Evolutionary conservation across 2,888 invertebrate species (phyloP).

Genomic region (Orthonevra nobilis): DNA sequence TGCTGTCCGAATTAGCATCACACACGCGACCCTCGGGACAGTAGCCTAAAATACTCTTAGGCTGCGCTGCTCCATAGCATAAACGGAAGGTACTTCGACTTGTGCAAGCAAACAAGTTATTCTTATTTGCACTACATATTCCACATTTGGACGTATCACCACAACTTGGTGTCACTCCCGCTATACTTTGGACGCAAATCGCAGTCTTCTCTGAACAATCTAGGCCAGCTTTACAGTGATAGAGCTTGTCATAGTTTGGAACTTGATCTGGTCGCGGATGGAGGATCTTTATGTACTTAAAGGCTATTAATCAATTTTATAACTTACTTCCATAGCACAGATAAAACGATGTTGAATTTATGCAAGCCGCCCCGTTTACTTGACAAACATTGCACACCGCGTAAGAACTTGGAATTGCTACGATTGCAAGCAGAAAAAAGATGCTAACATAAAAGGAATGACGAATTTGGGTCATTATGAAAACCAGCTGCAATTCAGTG

Average conservation of each 20-base stretch:
- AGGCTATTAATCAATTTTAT: background rate
- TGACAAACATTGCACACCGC: constrained; percentile 76
- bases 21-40: constrained; percentile 75
- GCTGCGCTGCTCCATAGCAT: constrained; percentile 76
- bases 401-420: background rate
- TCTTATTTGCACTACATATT: constrained; percentile 75
- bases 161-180: constrained; percentile 74
- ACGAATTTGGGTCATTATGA: too few relatives aligned
- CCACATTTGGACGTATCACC: constrained; percentile 77
- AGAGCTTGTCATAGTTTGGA: constrained; percentile 73
- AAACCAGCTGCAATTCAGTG: too few relatives aligned
- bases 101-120: constrained; percentile 76
- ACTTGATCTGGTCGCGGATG: constrained; percentile 67
- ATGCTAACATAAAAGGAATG: too few relatives aligned
- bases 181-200: constrained; percentile 75
- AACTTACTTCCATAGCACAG: constrained; percentile 74
- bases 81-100: constrained; percentile 75
- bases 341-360: constrained; percentile 77
- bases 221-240: constrained; percentile 75
- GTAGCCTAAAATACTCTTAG: constrained; percentile 73
- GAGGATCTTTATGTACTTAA: background rate
- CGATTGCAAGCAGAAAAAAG: too few relatives aligned
- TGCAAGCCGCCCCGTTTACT: constrained; percentile 75
- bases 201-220: constrained; percentile 75
- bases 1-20: constrained; percentile 73